Evolutionary conservation across 2,888 invertebrate species (phyloP).

Genomic region (Watsonalla binaria): DNA sequence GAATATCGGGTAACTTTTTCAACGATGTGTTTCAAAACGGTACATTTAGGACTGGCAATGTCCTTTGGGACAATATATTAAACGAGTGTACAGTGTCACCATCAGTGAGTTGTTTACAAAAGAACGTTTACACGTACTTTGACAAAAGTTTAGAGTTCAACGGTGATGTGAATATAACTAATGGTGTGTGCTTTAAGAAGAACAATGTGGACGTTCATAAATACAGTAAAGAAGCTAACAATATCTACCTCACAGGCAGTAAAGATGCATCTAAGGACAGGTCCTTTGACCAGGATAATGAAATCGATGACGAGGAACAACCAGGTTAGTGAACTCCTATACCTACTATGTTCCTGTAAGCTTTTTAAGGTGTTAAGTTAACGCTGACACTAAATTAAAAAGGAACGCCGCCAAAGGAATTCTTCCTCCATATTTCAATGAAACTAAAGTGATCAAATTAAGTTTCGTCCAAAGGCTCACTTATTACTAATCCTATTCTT

Average conservation of each 20-base stretch:
- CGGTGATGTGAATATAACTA: constrained; percentile 82
- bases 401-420: too few relatives aligned
- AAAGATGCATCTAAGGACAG: constrained; percentile 36
- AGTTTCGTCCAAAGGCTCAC: too few relatives aligned
- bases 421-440: too few relatives aligned
- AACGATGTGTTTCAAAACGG: constrained; percentile 65
- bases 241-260: constrained; percentile 63
- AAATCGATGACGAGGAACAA: constrained; percentile 56
- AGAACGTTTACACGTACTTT: constrained; percentile 86
- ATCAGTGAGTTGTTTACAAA: constrained; percentile 86
- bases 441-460: too few relatives aligned
- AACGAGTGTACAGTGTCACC: constrained; percentile 83
- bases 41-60: constrained; percentile 79
- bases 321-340: constrained; percentile 42
- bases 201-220: constrained; percentile 81
- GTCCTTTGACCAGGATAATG: constrained; percentile 58
- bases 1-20: constrained; percentile 55
- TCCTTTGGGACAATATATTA: constrained; percentile 85
- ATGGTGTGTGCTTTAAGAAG: constrained; percentile 81
- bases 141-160: constrained; percentile 81
- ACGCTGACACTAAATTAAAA: too few relatives aligned
- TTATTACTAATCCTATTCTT: too few relatives aligned
- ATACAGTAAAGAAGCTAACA: constrained; percentile 74
- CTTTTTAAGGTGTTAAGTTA: too few relatives aligned
- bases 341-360: neutral